Base-by-base conservation (phyloP, 2,797 vertebrate genomes). In the Rhinophrynus dorsalis region DNA sequence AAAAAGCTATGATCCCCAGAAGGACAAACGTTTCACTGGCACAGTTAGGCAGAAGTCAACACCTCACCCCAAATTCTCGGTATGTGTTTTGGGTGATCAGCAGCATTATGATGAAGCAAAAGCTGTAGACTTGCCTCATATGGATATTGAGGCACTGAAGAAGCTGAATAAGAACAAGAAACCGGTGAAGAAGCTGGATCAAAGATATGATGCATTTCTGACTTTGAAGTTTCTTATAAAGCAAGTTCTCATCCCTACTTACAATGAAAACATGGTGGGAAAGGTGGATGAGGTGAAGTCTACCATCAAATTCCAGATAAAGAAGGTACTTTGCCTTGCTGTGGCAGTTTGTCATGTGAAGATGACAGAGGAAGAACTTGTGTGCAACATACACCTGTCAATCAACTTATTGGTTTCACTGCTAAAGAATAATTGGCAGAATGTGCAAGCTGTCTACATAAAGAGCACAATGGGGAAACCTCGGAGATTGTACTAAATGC, bases 281-380 rank as follows among this genome's bases (percentile, higher is more conserved):
- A n/a, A n/a, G n/a, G n/a, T n/a, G n/a, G n/a, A n/a, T n/a, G n/a
- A n/a, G n/a, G n/a, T n/a, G n/a, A n/a, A n/a, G n/a, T n/a, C n/a
- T n/a, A n/a, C n/a, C n/a, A n/a, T n/a, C n/a, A n/a, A 98, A 79
- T 98, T 98, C 80, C 96, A 98, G 88, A 98, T 95, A 93, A 98
- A 98, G 85, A 98, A 98, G 95, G 96, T 96, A 73, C n/a, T n/a
- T n/a, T n/a, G n/a, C n/a, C n/a, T n/a, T n/a, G n/a, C n/a, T n/a
- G n/a, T n/a, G n/a, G n/a, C n/a, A n/a, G n/a, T n/a, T n/a, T n/a
- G n/a, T n/a, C n/a, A n/a, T n/a, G n/a, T n/a, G n/a, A n/a, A n/a
- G n/a, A n/a, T n/a, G n/a, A n/a, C n/a, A n/a, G n/a, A n/a, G n/a
- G n/a, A n/a, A n/a, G n/a, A n/a, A n/a, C n/a, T n/a, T n/a, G n/a